Evolutionary conservation across 2,797 vertebrate genomes (phyloP), one percentile per base, ranked within the genome.

Genomic region (Rhinella marina): DNA sequence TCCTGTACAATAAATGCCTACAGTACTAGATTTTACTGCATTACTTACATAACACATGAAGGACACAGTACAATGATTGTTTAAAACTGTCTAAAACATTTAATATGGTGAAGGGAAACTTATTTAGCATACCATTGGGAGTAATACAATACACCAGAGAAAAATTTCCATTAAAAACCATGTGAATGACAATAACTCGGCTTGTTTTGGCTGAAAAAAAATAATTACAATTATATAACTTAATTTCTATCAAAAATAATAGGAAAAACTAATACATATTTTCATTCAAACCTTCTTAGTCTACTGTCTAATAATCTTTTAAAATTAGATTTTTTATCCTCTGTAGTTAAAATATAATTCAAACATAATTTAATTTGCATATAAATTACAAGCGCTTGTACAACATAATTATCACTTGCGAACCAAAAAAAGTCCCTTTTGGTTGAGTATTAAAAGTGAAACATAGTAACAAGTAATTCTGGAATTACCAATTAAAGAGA

Each of bases 291-390:
- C 75, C 62, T 50, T 73, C 17, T 84, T 83, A 50, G 52, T 62
- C 23, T 78, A 78, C 61, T 9, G 75, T 73, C 62, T 88, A 79
- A 84, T 88, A 84, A 79, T 84, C 87, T 80, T 83, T 73, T 73
- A 82, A 70, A 84, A 87, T 83, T 84, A 32, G 32, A 52, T 70
- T 79, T 84, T 88, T 73, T 87, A 41, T 84, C 62, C 73, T 76
- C 54, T 5, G 41, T 68, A 70, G 76, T 66, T 59, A 56, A 88
- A 88, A 80, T 88, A 88, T 75, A 81, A 81, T 88, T 85, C 87
- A 88, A 88, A 81, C 77, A 85, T 85, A 88, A 88, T 85, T 85
- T 76, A 88, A 85, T 85, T 85, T 85, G 83, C 82, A 88, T 85
- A 81, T 85, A 89, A 89, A 89, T 89, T 86, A 82, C 88, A 76